Conservation (phyloP, 1,140 invertebrate species). For the Cydia strobilella region DNA sequence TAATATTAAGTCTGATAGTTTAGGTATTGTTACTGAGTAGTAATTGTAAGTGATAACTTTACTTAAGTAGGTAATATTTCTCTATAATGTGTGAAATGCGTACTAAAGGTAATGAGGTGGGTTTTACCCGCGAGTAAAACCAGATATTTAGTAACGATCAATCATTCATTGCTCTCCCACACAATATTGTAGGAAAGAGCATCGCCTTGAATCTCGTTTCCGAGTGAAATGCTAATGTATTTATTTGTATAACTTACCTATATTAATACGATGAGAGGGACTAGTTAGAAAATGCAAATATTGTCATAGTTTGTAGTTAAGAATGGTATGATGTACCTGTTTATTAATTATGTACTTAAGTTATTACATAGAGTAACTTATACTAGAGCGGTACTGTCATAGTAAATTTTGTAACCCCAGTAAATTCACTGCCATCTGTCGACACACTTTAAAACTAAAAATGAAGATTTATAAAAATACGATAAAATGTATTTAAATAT, state of each 20-base stretch:
- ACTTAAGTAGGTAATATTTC: neutral
- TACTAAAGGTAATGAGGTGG: neutral
- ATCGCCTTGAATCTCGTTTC: constrained; percentile 6
- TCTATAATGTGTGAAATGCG: constrained; percentile 2
- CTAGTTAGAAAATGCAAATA: neutral
- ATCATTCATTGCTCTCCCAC: neutral
- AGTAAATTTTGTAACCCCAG: too few species aligned
- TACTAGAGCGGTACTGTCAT: too few species aligned
- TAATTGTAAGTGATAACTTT: neutral
- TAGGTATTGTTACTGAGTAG: neutral
- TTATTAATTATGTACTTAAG: neutral
- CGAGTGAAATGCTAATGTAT: neutral
- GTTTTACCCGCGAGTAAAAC: constrained; percentile 24
- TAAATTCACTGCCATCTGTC: too few species aligned
- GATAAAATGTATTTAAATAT: too few species aligned
- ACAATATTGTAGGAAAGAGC: neutral
- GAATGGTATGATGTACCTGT: neutral
- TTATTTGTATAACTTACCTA: neutral
- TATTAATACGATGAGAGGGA: neutral
- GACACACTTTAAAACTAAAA: too few species aligned
- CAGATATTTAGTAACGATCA: neutral
- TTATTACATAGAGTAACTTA: too few species aligned
- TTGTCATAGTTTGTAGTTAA: neutral
- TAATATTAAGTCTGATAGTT: constrained; percentile 1
- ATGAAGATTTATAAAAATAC: too few species aligned